Conservation (phyloP, 2,113 vertebrate genomes). For the Okapia johnstoni region DNA sequence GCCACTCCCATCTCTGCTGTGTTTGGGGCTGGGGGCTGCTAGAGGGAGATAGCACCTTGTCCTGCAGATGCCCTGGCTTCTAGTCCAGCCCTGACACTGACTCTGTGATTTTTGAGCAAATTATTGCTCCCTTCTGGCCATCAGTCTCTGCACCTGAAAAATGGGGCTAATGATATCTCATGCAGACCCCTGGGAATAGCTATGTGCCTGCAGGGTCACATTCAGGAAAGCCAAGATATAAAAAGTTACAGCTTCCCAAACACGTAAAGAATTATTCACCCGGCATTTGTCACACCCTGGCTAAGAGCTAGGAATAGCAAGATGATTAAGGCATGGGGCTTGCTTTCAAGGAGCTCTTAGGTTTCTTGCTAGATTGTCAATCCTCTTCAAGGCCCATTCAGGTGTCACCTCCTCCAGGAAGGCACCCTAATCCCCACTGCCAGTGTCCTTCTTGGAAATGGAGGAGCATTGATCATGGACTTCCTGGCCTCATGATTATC, state of each 20-base stretch:
- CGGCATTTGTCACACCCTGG: conserved; percentile 46
- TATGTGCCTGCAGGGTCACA: background rate
- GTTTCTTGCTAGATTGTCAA: background rate
- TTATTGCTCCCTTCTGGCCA: background rate
- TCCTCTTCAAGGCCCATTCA: background rate
- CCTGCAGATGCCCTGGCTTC: background rate
- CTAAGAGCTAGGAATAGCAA: conserved; percentile 53
- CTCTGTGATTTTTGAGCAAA: background rate
- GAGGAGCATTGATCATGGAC: background rate
- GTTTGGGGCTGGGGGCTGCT: background rate
- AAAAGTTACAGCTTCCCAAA: conserved; percentile 59
- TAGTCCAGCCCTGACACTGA: background rate
- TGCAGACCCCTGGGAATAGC: background rate
- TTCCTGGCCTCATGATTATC: background rate
- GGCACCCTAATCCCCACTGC: background rate
- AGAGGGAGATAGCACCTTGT: background rate
- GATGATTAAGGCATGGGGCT: conserved; percentile 59
- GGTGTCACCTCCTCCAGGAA: background rate
- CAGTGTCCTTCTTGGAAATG: background rate
- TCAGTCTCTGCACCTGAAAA: background rate
- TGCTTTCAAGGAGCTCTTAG: conserved; percentile 36
- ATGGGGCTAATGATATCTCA: background rate
- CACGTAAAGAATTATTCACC: conserved; percentile 52
- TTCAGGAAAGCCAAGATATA: conserved; percentile 52
- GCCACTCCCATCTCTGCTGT: background rate